Conservation (phyloP, 2,113 vertebrate genomes). For the Alectura lathami region DNA sequence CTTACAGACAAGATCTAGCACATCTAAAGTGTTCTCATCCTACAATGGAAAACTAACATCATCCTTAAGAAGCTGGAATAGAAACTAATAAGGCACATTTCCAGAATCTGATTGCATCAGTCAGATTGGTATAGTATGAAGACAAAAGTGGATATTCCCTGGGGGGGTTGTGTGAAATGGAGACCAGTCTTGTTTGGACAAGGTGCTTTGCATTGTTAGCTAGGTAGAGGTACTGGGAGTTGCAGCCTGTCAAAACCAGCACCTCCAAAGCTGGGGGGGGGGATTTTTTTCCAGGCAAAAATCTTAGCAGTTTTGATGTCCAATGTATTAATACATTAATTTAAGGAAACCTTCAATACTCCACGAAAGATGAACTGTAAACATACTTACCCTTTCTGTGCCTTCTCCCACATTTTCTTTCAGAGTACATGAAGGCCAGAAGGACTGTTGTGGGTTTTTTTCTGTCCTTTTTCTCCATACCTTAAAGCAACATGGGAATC, state of each 20-base stretch:
- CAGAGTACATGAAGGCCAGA: not conserved
- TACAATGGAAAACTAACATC: conserved; percentile 61
- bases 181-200: conserved; percentile 71
- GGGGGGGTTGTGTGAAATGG: conserved; percentile 38
- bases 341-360: not conserved
- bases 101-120: conserved; percentile 70
- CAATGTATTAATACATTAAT: not conserved
- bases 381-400: not conserved
- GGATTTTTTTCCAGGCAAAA: not conserved
- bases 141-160: conserved; percentile 61
- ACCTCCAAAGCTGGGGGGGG: not conserved
- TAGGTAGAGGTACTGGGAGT: conserved; percentile 18
- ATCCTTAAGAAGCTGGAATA: conserved; percentile 51
- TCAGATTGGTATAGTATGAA: conserved; percentile 19
- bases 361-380: not conserved
- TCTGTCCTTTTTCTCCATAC: not conserved
- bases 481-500: not conserved
- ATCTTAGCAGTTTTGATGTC: not conserved
- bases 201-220: conserved; percentile 34
- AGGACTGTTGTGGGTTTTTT: not conserved
- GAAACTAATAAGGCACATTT: conserved; percentile 56
- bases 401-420: not conserved
- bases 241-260: conserved; percentile 58
- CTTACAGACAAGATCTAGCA: conserved; percentile 47
- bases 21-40: conserved; percentile 19